Conservation (phyloP, 2,113 vertebrate genomes). For the Atractosteus spatula region DNA sequence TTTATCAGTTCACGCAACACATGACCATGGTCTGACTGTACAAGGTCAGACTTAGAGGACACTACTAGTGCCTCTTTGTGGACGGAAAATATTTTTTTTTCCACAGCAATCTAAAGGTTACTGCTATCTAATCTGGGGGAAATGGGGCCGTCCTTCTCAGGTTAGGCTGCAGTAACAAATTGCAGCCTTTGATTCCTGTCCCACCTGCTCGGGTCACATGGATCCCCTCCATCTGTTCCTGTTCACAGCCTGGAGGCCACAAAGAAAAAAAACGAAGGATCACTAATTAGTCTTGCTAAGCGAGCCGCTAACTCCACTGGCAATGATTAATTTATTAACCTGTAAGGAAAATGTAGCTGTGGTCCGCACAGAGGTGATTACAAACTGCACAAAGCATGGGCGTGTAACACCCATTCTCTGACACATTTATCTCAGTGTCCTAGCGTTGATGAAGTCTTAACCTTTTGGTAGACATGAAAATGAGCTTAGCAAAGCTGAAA, state of each 20-base stretch:
- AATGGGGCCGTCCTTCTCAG: slow-evolving; percentile 5
- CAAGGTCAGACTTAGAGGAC: no score
- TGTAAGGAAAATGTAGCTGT: neutral
- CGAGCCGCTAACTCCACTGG: neutral
- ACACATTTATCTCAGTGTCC: neutral
- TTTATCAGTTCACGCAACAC: neutral
- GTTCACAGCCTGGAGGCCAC: slow-evolving; percentile 14
- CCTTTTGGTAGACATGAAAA: neutral
- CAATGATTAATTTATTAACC: slow-evolving; percentile 15
- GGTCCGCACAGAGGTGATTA: neutral
- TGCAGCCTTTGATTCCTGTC: slow-evolving; percentile 13
- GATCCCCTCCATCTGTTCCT: slow-evolving; percentile 24
- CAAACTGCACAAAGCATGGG: neutral
- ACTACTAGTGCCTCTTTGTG: neutral
- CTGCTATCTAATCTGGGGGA: slow-evolving; percentile 14
- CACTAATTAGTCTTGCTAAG: slow-evolving; percentile 2
- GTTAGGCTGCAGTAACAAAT: slow-evolving; percentile 12
- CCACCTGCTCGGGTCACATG: slow-evolving; percentile 28
- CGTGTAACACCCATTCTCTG: neutral
- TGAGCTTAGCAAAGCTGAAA: no score
- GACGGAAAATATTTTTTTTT: slow-evolving; percentile 2
- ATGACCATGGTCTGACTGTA: no score
- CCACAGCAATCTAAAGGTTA: slow-evolving; percentile 18
- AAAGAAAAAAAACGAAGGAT: neutral
- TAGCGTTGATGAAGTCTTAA: neutral